Percentiles rank a stretch among this genome's conserved stretches.
These are phyloP conservation scores for Lates japonicus DNA, from an alignment of 2,797 vertebrate genomes.

Conservation along the genomic window DNA sequence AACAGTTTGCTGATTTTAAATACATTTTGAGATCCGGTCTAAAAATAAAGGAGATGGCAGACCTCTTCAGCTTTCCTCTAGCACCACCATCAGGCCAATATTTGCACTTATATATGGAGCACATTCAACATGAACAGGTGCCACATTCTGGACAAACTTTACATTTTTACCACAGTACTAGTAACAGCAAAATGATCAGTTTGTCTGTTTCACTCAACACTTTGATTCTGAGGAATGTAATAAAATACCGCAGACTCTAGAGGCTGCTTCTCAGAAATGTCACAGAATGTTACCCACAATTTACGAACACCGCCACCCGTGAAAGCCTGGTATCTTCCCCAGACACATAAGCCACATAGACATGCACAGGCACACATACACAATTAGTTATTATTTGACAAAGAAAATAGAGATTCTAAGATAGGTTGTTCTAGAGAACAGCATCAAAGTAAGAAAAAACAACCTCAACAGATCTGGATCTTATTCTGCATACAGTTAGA, in stretches of 20 bases:
- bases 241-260: neutral
- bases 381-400: neutral
- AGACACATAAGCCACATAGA: neutral
- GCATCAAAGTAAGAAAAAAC: too few relatives aligned
- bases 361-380: neutral
- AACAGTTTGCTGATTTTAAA: neutral
- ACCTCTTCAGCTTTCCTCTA: neutral
- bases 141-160: too few relatives aligned
- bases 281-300: neutral
- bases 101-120: neutral
- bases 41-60: neutral
- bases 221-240: neutral
- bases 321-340: neutral
- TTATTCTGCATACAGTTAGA: too few relatives aligned
- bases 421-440: too few relatives aligned
- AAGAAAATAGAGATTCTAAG: neutral
- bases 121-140: neutral
- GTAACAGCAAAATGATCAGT: too few relatives aligned
- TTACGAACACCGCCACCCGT: neutral
- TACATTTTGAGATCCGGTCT: neutral
- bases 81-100: neutral
- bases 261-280: constrained; percentile 11
- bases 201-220: neutral
- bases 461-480: too few relatives aligned
- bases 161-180: too few relatives aligned